These are phyloP conservation scores for Thymelicus sylvestris DNA, from an alignment of 2,888 invertebrate species.

Conservation along the genomic window DNA sequence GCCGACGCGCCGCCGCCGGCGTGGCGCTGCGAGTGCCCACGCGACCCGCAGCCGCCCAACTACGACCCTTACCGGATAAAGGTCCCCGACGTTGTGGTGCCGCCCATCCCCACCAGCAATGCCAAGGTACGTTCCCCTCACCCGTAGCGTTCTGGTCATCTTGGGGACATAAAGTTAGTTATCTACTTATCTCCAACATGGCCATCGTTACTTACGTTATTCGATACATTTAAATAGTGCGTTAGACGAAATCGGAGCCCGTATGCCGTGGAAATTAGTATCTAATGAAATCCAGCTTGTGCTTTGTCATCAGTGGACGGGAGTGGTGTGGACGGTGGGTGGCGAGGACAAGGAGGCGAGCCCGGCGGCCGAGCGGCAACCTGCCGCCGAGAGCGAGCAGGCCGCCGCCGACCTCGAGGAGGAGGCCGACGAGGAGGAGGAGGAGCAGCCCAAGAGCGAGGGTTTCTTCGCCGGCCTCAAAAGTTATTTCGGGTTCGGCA, in stretches of 20 bases:
- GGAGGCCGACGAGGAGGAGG: conserved; percentile 42
- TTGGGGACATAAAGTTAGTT: background rate
- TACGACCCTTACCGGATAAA: conserved; percentile 76
- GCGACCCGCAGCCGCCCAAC: conserved; percentile 65
- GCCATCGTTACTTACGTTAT: background rate
- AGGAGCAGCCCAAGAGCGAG: conserved; percentile 49
- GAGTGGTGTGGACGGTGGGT: conserved; percentile 52
- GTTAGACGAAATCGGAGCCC: conserved; percentile 81
- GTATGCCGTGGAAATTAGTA: conserved; percentile 62
- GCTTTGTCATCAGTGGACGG: conserved; percentile 78
- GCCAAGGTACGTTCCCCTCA: conserved; percentile 63
- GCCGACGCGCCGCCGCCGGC: conserved; percentile 51
- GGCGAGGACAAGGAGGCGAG: conserved; percentile 42
- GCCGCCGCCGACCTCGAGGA: conserved; percentile 20
- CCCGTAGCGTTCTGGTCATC: background rate
- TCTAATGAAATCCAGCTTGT: conserved; percentile 81
- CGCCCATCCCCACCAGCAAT: conserved; percentile 67
- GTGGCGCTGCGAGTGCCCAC: conserved; percentile 65
- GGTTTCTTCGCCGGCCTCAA: conserved; percentile 63
- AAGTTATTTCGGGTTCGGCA: conserved; percentile 58
- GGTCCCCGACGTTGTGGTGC: conserved; percentile 69
- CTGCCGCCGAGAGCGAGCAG: conserved; percentile 39
- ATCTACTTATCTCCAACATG: background rate
- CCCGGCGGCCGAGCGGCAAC: conserved; percentile 32
- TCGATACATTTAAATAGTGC: conserved; percentile 57